Conservation (phyloP, 2,797 vertebrate genomes). For the Syncerus caffer region DNA sequence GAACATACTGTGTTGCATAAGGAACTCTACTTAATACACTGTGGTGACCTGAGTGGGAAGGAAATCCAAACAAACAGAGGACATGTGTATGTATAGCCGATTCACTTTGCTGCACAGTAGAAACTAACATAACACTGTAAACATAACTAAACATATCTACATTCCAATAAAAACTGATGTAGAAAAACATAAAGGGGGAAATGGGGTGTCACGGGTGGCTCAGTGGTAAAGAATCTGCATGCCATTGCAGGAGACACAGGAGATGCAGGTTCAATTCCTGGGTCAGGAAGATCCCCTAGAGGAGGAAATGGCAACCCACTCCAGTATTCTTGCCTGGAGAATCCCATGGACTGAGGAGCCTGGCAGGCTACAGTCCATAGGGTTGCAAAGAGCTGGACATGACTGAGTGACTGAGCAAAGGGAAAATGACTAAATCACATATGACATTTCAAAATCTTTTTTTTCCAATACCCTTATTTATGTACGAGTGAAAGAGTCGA, state of each 20-base stretch:
- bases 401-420: not conserved
- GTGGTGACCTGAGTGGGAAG: not conserved
- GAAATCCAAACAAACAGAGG: not conserved
- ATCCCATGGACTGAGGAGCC: not conserved
- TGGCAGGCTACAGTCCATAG: not conserved
- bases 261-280: not conserved
- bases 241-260: not conserved
- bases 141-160: not conserved
- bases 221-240: not conserved
- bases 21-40: not conserved
- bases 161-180: not conserved
- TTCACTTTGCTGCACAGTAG: not conserved
- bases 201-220: not conserved
- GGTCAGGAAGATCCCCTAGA: not conserved
- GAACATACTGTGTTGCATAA: not conserved
- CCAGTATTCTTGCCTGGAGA: not conserved
- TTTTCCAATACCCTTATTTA: not conserved
- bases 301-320: not conserved
- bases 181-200: not conserved
- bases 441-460: not conserved
- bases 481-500: not conserved
- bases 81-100: not conserved
- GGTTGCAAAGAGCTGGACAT: not conserved
- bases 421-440: not conserved
- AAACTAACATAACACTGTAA: not conserved